Evolutionary conservation across 2,888 invertebrate genomes (phyloP).

Genomic region (Thumatha senex): DNA sequence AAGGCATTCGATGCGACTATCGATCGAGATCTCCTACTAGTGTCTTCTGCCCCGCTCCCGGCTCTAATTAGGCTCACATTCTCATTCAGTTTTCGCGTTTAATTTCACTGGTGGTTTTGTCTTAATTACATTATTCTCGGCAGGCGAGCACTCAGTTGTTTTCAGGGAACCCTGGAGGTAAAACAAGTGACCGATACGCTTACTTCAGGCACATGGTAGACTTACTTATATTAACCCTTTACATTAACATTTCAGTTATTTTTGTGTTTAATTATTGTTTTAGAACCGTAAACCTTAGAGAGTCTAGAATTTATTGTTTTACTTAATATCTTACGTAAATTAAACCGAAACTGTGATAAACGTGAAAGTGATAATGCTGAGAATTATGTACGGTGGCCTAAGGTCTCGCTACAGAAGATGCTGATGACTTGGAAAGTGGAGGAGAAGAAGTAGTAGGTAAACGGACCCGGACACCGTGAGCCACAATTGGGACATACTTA

Average conservation of each 20-base stretch:
- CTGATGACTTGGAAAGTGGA: no score
- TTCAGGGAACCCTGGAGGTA: constrained; percentile 47
- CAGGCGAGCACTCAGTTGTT: constrained; percentile 49
- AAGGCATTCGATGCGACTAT: constrained; percentile 15
- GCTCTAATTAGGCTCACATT: constrained; percentile 85
- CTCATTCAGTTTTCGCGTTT: constrained; percentile 85
- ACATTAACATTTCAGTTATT: constrained; percentile 1
- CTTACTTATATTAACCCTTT: constrained; percentile 27
- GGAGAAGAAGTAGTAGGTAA: no score
- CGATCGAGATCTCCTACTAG: constrained; percentile 43
- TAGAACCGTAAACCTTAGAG: no score
- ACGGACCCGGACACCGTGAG: no score
- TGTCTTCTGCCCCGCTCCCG: constrained; percentile 56
- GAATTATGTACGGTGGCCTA: no score
- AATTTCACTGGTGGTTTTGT: constrained; percentile 82
- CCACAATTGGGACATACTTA: no score
- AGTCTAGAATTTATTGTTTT: no score
- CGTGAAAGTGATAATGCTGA: no score
- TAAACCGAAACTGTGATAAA: no score
- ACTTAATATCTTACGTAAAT: no score
- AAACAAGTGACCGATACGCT: constrained; percentile 58
- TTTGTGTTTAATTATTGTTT: background rate
- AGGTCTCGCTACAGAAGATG: no score
- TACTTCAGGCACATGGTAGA: background rate
- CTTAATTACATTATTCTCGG: constrained; percentile 84